Evolutionary conservation across 2,113 vertebrate genomes (phyloP).

Genomic region (Alaudala cheleensis): DNA sequence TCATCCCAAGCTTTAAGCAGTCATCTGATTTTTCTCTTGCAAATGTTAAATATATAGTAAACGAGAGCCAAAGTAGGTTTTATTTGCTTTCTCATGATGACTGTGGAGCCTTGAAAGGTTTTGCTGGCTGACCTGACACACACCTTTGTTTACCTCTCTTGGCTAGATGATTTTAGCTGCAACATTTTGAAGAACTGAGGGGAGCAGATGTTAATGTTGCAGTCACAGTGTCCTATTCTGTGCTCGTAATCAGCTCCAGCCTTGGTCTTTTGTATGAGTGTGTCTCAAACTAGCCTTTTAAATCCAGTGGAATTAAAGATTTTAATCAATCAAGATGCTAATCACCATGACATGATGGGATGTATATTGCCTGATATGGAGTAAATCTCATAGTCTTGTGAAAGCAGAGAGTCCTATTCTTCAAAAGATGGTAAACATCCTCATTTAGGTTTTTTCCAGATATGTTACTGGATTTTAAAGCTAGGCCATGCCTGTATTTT

Average conservation of each 20-base stretch:
- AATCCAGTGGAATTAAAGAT: conserved; percentile 15
- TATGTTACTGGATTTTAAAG: background rate
- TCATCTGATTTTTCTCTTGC: conserved; percentile 24
- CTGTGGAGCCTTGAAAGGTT: background rate
- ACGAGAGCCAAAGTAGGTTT: background rate
- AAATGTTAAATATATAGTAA: conserved; percentile 5
- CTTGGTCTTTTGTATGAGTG: background rate
- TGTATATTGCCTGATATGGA: background rate
- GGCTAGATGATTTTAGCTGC: background rate
- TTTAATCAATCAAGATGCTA: conserved; percentile 17
- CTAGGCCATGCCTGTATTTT: background rate
- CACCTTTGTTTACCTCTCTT: background rate
- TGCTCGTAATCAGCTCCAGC: background rate
- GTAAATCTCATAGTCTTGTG: background rate
- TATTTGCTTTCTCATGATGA: background rate
- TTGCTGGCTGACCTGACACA: conserved; percentile 4
- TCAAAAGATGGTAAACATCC: background rate
- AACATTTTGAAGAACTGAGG: background rate
- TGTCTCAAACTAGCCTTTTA: background rate
- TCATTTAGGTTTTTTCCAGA: background rate
- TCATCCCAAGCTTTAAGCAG: conserved; percentile 21
- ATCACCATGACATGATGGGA: background rate
- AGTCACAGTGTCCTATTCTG: background rate
- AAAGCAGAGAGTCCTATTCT: background rate
- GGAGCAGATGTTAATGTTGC: background rate